A percentile compares a stretch with the other conserved stretches of the same genome.
Conservation (phyloP, 2,113 vertebrate genomes). For the Oncorhynchus masou region DNA sequence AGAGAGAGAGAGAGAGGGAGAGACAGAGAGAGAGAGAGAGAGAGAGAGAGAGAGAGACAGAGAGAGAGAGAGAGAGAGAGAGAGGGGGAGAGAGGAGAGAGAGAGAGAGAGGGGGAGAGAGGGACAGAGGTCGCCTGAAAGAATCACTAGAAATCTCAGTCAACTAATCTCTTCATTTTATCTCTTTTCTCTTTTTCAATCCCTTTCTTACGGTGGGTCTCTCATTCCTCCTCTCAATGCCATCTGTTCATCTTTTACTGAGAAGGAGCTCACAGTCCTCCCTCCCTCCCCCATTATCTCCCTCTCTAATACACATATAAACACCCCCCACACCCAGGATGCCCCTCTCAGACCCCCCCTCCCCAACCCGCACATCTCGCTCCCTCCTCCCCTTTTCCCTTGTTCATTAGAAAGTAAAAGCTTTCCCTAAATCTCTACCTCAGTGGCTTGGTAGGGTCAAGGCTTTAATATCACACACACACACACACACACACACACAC, state of each 20-base stretch:
- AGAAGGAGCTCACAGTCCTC: conserved; percentile 40
- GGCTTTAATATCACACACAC: conserved; percentile 19
- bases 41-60: no score
- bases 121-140: no score
- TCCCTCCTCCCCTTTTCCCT: conserved; percentile 20
- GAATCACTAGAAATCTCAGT: background rate
- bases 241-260: conserved; percentile 57
- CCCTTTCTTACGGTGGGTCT: conserved; percentile 14
- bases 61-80: no score
- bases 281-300: background rate
- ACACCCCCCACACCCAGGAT: background rate
- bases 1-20: no score
- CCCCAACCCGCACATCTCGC: no score
- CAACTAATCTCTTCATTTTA: background rate
- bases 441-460: conserved; percentile 21
- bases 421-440: conserved; percentile 41
- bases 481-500: background rate
- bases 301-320: background rate
- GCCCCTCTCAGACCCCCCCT: background rate
- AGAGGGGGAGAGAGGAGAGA: no score
- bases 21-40: no score
- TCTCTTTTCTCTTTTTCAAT: conserved; percentile 20
- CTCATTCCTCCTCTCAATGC: conserved; percentile 23
- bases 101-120: background rate
- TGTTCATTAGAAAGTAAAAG: conserved; percentile 52